Base-by-base conservation (phyloP, 2,888 invertebrate genomes). In the Tillus elongatus region DNA sequence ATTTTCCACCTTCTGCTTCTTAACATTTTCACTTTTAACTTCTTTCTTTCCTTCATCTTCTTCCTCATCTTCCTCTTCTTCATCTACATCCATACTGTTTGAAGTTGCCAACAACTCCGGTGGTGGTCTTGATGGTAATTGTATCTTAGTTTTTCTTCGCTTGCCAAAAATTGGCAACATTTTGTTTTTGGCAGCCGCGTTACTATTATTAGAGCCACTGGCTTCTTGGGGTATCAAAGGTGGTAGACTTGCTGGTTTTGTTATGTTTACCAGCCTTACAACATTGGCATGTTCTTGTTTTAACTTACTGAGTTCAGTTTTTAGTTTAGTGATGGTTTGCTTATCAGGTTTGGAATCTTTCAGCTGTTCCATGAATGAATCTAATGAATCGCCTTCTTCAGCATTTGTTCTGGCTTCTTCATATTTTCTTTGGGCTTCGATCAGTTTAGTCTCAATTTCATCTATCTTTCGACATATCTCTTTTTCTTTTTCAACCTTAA, bases 331-430 rank as follows among this genome's bases (percentile, higher is more conserved):
- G 10, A 79, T 66, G 15, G 70, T 67, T 1, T 69, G 69, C 53
- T 76, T 75, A 37, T 70, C 73, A 0, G 69, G 63, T 39, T 64
- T 56, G 2, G 59, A 56, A 12, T 69, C 53, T 42, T 63, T 69
- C 19, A 88, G 63, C 19, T 71, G 73, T 24, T 72, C 74, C 89
- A 95, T 91, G 62, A 76, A 95, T 3, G 76, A 76, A 57, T 95
- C 95, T 31, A 95, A 63, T 2, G 82, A 81, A 58, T 92, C 91
- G 28, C 69, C 71, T 4, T 77, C 77, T 1, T 32, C 64, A 50
- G 1, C 57, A 45, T 46, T 42, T 2, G 39, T 43, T 2, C 47
- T 41, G 33, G 57, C 65, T 45, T 31, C 59, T 55, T 40, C 73
- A 69, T 50, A 70, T 69, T 29, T 61, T 39, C 3, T 54, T 15